phyloP scores from a whole-genome alignment of 1,140 invertebrate genomes.

The Euschistus heros region DNA sequence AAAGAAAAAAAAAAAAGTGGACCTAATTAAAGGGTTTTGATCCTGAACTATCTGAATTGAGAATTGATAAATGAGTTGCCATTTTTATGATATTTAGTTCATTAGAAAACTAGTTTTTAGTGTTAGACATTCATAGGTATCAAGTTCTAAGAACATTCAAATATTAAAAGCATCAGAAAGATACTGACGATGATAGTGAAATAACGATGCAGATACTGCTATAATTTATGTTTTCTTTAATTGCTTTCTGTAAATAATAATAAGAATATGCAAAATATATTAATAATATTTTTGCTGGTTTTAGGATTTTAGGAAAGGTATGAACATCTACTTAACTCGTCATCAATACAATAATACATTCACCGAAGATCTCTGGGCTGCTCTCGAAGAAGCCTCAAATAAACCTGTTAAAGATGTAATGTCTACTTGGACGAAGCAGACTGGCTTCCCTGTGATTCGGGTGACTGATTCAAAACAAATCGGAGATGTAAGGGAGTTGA shows the following conservation, averaged over 20 bases:
- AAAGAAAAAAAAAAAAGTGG: no score
- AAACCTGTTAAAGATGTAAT: conserved; percentile 88
- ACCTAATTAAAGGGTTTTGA: no score
- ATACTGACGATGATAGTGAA: no score
- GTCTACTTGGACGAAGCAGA: conserved; percentile 89
- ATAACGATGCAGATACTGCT: no score
- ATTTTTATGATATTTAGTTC: no score
- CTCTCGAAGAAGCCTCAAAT: conserved; percentile 76
- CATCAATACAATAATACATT: conserved; percentile 85
- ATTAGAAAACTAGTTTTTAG: no score
- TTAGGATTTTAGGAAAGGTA: conserved; percentile 82
- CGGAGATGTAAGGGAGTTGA: conserved; percentile 51
- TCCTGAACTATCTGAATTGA: no score
- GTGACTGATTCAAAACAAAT: conserved; percentile 39
- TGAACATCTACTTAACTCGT: conserved; percentile 82
- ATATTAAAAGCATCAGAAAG: no score
- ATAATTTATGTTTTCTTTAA: neutral
- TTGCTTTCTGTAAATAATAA: neutral
- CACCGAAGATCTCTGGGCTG: conserved; percentile 89
- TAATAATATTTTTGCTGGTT: conserved; percentile 24
- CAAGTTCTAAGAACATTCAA: no score
- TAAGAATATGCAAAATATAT: neutral
- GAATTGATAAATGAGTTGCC: no score
- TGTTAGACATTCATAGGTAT: no score
- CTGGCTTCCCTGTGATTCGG: conserved; percentile 71